Conservation (phyloP, 2,888 invertebrate genomes). For the Orthonychiurus folsomi region DNA sequence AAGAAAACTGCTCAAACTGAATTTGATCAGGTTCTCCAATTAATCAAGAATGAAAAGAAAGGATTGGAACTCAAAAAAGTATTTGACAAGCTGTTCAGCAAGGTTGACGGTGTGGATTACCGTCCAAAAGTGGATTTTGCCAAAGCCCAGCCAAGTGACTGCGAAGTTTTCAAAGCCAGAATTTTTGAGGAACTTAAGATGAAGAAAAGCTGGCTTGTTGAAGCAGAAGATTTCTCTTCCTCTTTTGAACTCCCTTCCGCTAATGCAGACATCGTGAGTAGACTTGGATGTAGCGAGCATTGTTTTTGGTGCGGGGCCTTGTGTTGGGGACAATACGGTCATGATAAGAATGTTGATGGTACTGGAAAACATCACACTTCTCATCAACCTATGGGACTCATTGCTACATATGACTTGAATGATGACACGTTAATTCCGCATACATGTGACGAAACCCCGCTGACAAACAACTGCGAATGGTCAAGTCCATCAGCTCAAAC, state of each 20-base stretch:
- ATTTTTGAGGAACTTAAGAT: not conserved
- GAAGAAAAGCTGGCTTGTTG: no score
- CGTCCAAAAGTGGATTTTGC: not conserved
- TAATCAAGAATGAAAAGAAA: not conserved
- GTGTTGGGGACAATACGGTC: conserved; percentile 5
- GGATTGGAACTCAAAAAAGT: not conserved
- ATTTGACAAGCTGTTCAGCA: no score
- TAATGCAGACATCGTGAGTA: no score
- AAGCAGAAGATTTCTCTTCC: no score
- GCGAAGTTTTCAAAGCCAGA: not conserved
- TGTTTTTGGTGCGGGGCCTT: conserved; percentile 5
- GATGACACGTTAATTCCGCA: not conserved
- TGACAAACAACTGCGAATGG: no score
- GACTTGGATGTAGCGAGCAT: conserved; percentile 3
- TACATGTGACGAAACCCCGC: no score
- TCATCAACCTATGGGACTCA: not conserved
- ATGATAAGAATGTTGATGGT: not conserved
- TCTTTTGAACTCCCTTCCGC: no score
- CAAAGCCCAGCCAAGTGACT: not conserved
- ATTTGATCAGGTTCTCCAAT: not conserved
- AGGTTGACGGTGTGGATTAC: not conserved
- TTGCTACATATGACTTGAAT: not conserved
- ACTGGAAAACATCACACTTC: not conserved
- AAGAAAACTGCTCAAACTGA: not conserved
- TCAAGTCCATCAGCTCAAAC: no score